Percentiles rank a stretch among this genome's conserved stretches.
phyloP scores from a whole-genome alignment of 1,140 invertebrate species.

The Odontomachus brunneus region DNA sequence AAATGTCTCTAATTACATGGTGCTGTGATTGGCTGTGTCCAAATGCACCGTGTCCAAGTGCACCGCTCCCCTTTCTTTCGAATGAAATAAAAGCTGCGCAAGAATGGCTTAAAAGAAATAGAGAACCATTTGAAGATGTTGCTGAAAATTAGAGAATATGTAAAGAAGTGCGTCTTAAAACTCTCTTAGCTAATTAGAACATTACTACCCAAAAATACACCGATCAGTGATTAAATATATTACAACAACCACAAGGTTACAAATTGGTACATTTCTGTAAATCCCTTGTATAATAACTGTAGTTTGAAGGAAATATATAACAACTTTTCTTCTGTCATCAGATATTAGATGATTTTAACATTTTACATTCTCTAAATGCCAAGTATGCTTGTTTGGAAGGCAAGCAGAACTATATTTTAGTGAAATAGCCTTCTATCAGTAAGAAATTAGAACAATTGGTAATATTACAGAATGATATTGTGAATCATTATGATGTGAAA shows the following conservation, averaged over 20 bases:
- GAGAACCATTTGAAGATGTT: slow-evolving; percentile 12
- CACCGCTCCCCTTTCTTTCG: neutral
- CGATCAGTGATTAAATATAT: slow-evolving; percentile 3
- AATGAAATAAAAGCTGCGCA: slow-evolving; percentile 10
- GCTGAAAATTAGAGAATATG: slow-evolving; percentile 1
- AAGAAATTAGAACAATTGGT: neutral
- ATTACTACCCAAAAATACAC: neutral
- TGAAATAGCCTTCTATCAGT: neutral
- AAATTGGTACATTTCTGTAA: neutral
- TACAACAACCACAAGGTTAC: slow-evolving; percentile 1
- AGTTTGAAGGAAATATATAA: neutral
- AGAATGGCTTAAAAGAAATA: slow-evolving; percentile 13
- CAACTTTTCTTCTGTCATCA: neutral
- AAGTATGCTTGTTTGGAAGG: slow-evolving; percentile 6
- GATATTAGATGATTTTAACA: slow-evolving; percentile 16
- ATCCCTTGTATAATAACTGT: neutral
- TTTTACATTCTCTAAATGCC: neutral
- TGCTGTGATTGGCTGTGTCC: too few relatives aligned
- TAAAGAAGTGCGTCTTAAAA: neutral
- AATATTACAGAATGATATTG: neutral
- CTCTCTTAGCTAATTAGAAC: neutral
- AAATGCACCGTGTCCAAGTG: too few relatives aligned
- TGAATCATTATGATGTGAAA: slow-evolving; percentile 9
- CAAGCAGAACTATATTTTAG: slow-evolving; percentile 4
- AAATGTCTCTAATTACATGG: too few relatives aligned